These are phyloP conservation scores for Atta colombica DNA, from an alignment of 1,140 invertebrate genomes.

Conservation along the genomic window DNA sequence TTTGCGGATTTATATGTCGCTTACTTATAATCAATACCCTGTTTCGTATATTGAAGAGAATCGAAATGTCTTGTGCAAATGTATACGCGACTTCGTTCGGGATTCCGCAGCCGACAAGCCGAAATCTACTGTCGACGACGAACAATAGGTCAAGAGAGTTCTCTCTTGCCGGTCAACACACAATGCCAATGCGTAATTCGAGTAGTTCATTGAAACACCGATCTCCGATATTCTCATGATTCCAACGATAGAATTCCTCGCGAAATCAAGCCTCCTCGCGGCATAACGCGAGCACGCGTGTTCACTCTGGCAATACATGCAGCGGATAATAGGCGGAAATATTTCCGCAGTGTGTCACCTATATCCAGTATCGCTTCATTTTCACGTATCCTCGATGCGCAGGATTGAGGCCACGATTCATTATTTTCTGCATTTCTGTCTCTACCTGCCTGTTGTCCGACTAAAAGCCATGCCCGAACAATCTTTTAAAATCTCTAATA, in stretches of 20 bases:
- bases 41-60: neutral
- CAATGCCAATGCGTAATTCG: conserved; percentile 79
- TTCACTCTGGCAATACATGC: neutral
- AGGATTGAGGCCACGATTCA: conserved; percentile 49
- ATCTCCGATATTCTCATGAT: conserved; percentile 20
- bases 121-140: conserved; percentile 71
- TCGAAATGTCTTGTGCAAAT: neutral
- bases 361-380: neutral
- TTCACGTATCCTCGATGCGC: conserved; percentile 1
- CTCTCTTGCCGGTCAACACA: conserved; percentile 70
- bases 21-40: conserved; percentile 3
- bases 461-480: conserved; percentile 19
- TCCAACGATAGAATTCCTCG: conserved; percentile 46
- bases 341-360: neutral
- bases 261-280: conserved; percentile 63
- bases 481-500: conserved; percentile 61
- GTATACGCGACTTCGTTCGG: neutral
- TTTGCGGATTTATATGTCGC: neutral
- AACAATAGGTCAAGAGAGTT: conserved; percentile 79
- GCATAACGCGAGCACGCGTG: conserved; percentile 22
- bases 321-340: neutral
- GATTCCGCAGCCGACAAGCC: conserved; percentile 19
- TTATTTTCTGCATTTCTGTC: conserved; percentile 35
- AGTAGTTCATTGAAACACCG: conserved; percentile 67
- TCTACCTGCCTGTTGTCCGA: neutral